phyloP scores from a whole-genome alignment of 2,888 invertebrate genomes.

The Agriopis leucophaearia region DNA sequence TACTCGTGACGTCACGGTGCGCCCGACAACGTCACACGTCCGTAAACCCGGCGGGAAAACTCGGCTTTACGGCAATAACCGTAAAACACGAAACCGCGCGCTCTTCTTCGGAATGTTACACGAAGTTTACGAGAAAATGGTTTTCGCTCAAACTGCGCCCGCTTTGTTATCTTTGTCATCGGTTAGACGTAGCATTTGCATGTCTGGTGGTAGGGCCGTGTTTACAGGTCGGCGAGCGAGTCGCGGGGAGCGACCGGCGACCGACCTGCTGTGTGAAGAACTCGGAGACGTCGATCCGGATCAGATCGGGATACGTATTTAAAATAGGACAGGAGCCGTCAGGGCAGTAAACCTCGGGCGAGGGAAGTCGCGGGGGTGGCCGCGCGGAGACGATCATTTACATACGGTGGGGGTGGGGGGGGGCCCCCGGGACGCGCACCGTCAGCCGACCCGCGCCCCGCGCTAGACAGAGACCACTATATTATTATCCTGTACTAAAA shows the following conservation, averaged over 20 bases:
- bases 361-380: slow-evolving; percentile 59
- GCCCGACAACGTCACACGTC: slow-evolving; percentile 54
- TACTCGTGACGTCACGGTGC: slow-evolving; percentile 80
- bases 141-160: slow-evolving; percentile 72
- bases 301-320: slow-evolving; percentile 76
- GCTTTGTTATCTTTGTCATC: slow-evolving; percentile 78
- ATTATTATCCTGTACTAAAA: slow-evolving; percentile 81
- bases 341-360: slow-evolving; percentile 83
- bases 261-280: slow-evolving; percentile 49
- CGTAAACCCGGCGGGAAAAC: slow-evolving; percentile 47
- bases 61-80: slow-evolving; percentile 52
- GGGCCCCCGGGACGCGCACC: slow-evolving; percentile 65
- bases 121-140: slow-evolving; percentile 65
- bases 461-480: slow-evolving; percentile 80
- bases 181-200: slow-evolving; percentile 70
- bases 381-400: slow-evolving; percentile 84
- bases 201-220: slow-evolving; percentile 53
- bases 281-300: slow-evolving; percentile 66
- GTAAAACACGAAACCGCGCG: slow-evolving; percentile 56
- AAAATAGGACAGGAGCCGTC: slow-evolving; percentile 84
- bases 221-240: slow-evolving; percentile 35
- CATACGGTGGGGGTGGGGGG: slow-evolving; percentile 77
- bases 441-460: slow-evolving; percentile 65
- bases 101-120: slow-evolving; percentile 46
- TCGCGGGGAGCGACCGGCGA: slow-evolving; percentile 38